These are phyloP conservation scores for Donacobius atricapilla DNA, from an alignment of 2,113 vertebrate genomes.

Conservation along the genomic window DNA sequence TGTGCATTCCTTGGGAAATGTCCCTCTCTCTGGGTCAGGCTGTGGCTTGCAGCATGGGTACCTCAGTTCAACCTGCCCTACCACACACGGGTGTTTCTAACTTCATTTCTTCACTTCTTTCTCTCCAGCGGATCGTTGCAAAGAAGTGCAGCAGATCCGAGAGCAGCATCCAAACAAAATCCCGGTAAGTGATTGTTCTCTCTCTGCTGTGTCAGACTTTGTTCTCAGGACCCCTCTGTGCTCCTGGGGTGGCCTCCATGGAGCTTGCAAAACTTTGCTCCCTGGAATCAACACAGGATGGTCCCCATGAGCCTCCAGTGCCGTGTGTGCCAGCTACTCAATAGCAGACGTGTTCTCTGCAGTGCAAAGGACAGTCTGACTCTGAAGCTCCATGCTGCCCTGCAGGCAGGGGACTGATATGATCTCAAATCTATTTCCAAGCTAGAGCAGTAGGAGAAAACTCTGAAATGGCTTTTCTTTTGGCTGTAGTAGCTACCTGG, in stretches of 20 bases:
- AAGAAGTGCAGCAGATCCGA: conserved; percentile 97
- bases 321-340: background rate
- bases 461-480: background rate
- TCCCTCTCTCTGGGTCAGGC: background rate
- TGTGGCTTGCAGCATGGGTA: background rate
- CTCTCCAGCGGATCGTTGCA: conserved; percentile 89
- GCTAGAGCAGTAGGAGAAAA: background rate
- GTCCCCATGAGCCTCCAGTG: background rate
- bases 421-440: background rate
- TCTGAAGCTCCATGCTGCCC: background rate
- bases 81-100: background rate
- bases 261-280: background rate
- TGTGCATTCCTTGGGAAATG: background rate
- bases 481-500: background rate
- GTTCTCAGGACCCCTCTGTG: background rate
- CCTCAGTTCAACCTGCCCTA: background rate
- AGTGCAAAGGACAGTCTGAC: background rate
- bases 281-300: background rate
- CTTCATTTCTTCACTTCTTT: background rate
- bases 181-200: conserved; percentile 79
- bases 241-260: background rate
- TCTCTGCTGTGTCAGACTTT: background rate
- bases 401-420: background rate
- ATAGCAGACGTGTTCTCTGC: rapidly evolving
- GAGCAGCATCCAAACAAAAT: conserved; percentile 98